Conservation (phyloP, 2,888 invertebrate species). For the Bellardia pandia region DNA sequence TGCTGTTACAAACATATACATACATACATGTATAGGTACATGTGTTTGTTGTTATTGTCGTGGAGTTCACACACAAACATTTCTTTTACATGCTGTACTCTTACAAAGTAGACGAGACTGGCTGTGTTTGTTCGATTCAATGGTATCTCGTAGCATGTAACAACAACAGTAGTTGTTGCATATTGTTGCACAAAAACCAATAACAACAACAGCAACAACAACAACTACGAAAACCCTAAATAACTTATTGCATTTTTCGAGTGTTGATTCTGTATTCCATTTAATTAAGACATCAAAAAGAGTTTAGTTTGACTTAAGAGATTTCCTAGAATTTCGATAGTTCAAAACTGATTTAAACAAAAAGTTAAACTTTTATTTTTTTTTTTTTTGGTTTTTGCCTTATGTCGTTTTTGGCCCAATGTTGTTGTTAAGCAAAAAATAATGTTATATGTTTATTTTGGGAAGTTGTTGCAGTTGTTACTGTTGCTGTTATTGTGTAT, state of each 20-base stretch:
- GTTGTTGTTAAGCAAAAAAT: conserved; percentile 42
- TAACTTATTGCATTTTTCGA: conserved; percentile 70
- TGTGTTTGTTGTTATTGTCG: conserved; percentile 54
- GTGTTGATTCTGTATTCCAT: conserved; percentile 73
- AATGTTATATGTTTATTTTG: conserved; percentile 61
- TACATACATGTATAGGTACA: conserved; percentile 26
- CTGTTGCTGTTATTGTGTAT: conserved; percentile 51
- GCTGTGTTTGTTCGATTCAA: conserved; percentile 29
- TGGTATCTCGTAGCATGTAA: conserved; percentile 63
- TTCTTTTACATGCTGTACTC: conserved; percentile 5
- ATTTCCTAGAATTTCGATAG: conserved; percentile 76
- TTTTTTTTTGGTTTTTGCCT: conserved; percentile 19
- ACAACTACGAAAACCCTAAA: conserved; percentile 59
- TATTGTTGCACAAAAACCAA: conserved; percentile 62
- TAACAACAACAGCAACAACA: conserved; percentile 29
- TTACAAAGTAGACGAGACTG: conserved; percentile 36
- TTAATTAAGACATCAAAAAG: conserved; percentile 77
- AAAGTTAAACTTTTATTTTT: conserved; percentile 57
- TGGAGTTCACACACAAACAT: conserved; percentile 62
- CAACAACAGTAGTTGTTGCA: conserved; percentile 60
- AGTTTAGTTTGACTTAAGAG: conserved; percentile 75
- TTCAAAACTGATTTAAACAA: conserved; percentile 73
- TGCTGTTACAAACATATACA: not conserved
- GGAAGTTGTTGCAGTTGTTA: conserved; percentile 51
- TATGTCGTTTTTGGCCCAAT: conserved; percentile 54